Evolutionary conservation across 37 sponge, comb jelly and placozoan species (phyloP), one percentile per base, ranked within the genome.

Genomic region (Aphrocallistes beatrix): DNA sequence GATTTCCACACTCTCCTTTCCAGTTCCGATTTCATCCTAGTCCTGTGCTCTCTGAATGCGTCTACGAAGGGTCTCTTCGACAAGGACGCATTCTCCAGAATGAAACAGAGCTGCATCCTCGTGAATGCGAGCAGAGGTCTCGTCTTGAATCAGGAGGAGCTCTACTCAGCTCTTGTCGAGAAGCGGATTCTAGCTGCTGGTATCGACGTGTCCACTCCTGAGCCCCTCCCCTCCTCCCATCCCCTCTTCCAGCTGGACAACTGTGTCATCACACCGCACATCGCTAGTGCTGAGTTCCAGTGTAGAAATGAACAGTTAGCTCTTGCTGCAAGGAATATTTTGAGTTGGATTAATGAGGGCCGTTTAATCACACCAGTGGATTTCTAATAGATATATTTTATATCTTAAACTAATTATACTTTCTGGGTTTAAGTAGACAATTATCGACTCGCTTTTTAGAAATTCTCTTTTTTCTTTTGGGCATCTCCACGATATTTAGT

Each of bases 231-330:
- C 9, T 19, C 84, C 3, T 37, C 36, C 10, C 88, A 87, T 86
- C 86, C 86, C 9, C 86, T 87, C 1, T 32, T 38, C 10, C 10
- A 86, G 38, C 34, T 87, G 84, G 36, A 37, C 1, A 87, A 87
- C 88, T 87, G 88, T 86, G 88, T 87, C 1, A 37, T 87, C 30
- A 36, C 84, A 6, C 88, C 88, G 23, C 88, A 87, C 37, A 85
- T 87, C 21, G 88, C 85, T 19, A 87, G 88, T 87, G 84, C 88
- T 28, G 84, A 85, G 36, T 37, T 86, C 36, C 32, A 87, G 36
- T 39, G 85, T 36, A 86, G 88, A 32, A 37, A 86, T 36, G 36
- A 86, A 8, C 36, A 87, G 87, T 42, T 30, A 6, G 21, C 17
- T 1, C 23, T 87, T 17, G 88, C 88, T 36, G 88, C 40, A 37